Evolutionary conservation across 2,888 invertebrate species (phyloP).

Genomic region (Dysmachus trigonus): DNA sequence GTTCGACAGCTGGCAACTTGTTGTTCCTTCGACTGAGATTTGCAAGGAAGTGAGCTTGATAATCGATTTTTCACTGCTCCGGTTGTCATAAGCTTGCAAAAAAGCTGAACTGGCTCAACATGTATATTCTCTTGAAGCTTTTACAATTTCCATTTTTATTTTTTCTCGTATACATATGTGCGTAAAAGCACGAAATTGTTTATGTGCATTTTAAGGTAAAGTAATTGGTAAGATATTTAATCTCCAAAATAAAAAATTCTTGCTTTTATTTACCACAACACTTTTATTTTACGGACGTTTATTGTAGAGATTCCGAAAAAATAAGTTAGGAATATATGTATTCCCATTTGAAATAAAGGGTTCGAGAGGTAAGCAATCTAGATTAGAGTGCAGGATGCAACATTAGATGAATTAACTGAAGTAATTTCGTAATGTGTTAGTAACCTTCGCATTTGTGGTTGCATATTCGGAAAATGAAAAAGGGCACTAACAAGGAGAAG

Average conservation of each 20-base stretch:
- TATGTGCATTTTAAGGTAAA: not conserved
- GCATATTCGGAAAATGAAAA: no score
- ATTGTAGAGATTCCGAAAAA: no score
- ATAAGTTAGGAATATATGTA: no score
- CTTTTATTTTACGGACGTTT: no score
- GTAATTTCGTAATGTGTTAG: no score
- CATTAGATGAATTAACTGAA: no score
- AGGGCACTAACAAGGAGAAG: no score
- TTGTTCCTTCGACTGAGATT: conserved; percentile 22
- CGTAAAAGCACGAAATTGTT: not conserved
- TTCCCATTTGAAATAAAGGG: no score
- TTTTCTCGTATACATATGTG: not conserved
- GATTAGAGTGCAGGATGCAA: no score
- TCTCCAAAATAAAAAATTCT: not conserved
- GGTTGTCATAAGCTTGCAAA: not conserved
- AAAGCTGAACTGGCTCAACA: not conserved
- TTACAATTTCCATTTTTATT: not conserved
- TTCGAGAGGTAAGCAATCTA: no score
- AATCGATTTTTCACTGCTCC: not conserved
- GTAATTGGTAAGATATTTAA: not conserved
- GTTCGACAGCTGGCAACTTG: conserved; percentile 46
- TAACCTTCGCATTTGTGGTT: no score
- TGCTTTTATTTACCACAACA: not conserved
- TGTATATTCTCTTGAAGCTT: not conserved
- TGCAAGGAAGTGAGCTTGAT: not conserved